Conservation (phyloP, 2,797 vertebrate genomes). For the Sebastes cheni region DNA sequence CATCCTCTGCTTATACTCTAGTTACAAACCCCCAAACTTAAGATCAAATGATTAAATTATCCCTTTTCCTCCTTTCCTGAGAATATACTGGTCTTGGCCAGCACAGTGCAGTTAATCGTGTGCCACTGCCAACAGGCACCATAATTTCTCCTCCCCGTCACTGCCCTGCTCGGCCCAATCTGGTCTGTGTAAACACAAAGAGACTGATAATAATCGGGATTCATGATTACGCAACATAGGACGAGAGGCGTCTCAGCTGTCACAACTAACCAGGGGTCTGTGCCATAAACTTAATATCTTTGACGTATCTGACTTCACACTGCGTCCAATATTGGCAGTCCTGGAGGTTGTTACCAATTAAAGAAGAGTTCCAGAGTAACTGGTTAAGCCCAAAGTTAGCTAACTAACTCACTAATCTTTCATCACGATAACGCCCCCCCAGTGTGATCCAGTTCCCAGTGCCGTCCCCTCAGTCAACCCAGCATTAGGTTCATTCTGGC, state of each 20-base stretch:
- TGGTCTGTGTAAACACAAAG: slow-evolving; percentile 6
- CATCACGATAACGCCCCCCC: neutral
- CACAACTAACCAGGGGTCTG: neutral
- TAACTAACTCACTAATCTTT: neutral
- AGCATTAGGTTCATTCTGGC: slow-evolving; percentile 30
- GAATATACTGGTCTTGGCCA: slow-evolving; percentile 3
- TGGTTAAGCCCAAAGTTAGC: neutral
- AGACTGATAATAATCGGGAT: neutral
- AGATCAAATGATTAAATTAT: neutral
- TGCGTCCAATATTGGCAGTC: neutral
- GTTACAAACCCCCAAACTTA: neutral
- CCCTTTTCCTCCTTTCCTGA: neutral
- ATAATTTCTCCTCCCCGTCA: neutral
- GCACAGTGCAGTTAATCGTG: neutral
- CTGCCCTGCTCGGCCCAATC: neutral
- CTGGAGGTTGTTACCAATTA: neutral
- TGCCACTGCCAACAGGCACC: neutral
- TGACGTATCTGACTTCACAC: neutral
- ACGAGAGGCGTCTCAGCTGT: neutral
- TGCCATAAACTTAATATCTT: neutral
- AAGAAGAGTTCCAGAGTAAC: neutral
- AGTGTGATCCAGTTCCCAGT: slow-evolving; percentile 8
- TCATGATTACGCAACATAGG: neutral
- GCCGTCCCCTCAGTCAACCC: neutral
- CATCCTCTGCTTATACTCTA: neutral